Conservation (phyloP, 37 sponge, comb jelly and placozoan genomes). For the Amphimedon queenslandica region DNA sequence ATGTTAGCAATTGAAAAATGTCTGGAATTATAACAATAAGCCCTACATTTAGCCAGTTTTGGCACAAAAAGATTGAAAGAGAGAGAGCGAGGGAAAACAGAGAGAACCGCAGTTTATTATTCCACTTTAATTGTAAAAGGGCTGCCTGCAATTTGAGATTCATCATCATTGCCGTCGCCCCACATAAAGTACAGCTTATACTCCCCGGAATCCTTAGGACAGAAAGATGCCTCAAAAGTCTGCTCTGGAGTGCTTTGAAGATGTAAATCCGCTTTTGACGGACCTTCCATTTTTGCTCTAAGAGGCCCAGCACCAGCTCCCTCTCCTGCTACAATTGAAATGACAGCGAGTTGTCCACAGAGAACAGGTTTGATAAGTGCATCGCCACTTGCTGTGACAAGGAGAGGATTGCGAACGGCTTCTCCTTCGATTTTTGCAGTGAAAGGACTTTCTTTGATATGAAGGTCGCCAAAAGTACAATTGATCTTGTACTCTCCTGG, state of each 20-base stretch:
- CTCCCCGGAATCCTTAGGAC: constrained; percentile 53
- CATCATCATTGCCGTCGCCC: constrained; percentile 70
- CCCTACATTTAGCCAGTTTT: too few relatives aligned
- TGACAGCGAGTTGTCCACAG: constrained; percentile 50
- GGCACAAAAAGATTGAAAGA: too few relatives aligned
- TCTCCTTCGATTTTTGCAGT: constrained; percentile 50
- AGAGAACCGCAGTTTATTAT: too few relatives aligned
- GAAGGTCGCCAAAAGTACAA: constrained; percentile 58
- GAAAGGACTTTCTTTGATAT: constrained; percentile 75
- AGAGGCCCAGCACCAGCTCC: constrained; percentile 79
- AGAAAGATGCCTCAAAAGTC: constrained; percentile 71
- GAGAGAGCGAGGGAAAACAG: too few relatives aligned
- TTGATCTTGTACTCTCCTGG: constrained; percentile 78
- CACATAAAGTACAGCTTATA: constrained; percentile 75
- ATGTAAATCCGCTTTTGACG: constrained; percentile 64
- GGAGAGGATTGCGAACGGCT: constrained; percentile 60
- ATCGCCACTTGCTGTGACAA: constrained; percentile 60
- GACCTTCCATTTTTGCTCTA: constrained; percentile 79
- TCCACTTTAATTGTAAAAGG: constrained; percentile 73
- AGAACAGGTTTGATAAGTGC: constrained; percentile 27
- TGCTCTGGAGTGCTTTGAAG: constrained; percentile 43
- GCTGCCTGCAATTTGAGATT: constrained; percentile 59
- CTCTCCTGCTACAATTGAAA: constrained; percentile 42
- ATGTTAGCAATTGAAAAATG: too few relatives aligned
- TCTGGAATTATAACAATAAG: too few relatives aligned